Conservation (phyloP, 2,797 vertebrate genomes). For the Etheostoma nigrum region DNA sequence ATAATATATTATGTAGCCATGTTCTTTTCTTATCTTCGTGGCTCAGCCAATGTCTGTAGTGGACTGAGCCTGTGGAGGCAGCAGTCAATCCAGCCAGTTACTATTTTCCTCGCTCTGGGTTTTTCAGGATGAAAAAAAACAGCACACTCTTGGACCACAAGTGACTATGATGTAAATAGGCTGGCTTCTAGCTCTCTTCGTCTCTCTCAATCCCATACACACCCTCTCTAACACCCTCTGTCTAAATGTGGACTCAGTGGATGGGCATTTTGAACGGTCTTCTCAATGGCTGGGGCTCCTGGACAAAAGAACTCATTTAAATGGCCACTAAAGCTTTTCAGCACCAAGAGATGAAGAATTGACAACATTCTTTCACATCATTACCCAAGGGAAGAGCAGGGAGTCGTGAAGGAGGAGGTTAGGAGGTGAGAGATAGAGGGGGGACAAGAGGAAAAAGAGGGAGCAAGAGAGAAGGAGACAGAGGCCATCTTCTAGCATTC, state of each 20-base stretch:
- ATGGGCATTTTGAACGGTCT: constrained; percentile 82
- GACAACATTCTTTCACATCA: constrained; percentile 91
- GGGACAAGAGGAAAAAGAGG: constrained; percentile 7
- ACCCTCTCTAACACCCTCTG: constrained; percentile 67
- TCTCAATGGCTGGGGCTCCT: constrained; percentile 79
- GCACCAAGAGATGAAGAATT: constrained; percentile 79
- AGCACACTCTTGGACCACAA: constrained; percentile 66
- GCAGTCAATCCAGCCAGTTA: constrained; percentile 38
- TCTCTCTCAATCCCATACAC: constrained; percentile 44
- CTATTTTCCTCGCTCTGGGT: constrained; percentile 60
- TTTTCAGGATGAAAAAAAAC: constrained; percentile 56
- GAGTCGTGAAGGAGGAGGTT: constrained; percentile 66
- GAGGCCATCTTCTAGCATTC: constrained; percentile 54
- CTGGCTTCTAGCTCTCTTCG: constrained; percentile 61
- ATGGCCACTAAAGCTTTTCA: constrained; percentile 87
- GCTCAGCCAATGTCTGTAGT: constrained; percentile 16
- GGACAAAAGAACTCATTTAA: constrained; percentile 88
- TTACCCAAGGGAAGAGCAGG: constrained; percentile 80
- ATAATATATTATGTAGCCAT: not conserved
- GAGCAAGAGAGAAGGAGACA: constrained; percentile 19
- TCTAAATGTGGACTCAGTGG: constrained; percentile 81
- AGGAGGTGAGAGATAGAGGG: constrained; percentile 61
- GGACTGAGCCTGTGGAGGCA: constrained; percentile 17
- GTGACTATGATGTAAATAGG: constrained; percentile 82
- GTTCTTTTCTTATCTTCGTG: not conserved